These are phyloP conservation scores for Medauroidea extradentata DNA, from an alignment of 1,140 invertebrate species.

Conservation along the genomic window DNA sequence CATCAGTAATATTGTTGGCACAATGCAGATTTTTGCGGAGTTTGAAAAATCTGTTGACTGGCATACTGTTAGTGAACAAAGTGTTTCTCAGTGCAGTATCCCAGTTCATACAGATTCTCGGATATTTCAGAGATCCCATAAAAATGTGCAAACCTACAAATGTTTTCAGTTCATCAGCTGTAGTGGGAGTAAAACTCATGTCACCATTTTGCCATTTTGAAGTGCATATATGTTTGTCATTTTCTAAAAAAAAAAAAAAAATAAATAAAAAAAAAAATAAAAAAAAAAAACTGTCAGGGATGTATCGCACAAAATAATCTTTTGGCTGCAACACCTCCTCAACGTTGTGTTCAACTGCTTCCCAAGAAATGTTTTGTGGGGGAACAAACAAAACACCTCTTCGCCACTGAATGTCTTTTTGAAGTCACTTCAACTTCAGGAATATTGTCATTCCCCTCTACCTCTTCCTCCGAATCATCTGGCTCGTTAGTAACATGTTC, in stretches of 20 bases:
- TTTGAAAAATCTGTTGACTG: slow-evolving; percentile 11
- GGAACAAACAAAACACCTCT: background rate
- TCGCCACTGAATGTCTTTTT: background rate
- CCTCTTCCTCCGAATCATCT: background rate
- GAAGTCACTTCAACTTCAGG: background rate
- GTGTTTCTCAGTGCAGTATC: background rate
- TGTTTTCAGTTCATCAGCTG: slow-evolving; percentile 18
- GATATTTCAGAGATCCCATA: slow-evolving; percentile 18
- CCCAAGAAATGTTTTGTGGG: background rate
- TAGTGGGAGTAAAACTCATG: background rate
- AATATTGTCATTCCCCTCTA: background rate
- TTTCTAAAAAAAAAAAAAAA: slow-evolving; percentile 5
- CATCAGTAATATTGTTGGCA: slow-evolving; percentile 6
- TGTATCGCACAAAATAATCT: slow-evolving; percentile 9
- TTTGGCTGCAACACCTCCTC: background rate
- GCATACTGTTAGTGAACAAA: slow-evolving; percentile 9
- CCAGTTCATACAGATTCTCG: slow-evolving; percentile 18
- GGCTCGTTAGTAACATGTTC: background rate
- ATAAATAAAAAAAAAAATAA: slow-evolving; percentile 9
- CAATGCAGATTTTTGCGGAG: slow-evolving; percentile 17
- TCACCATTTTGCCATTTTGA: background rate
- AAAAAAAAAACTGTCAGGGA: slow-evolving; percentile 1
- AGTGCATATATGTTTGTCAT: slow-evolving; percentile 11
- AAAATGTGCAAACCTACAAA: slow-evolving; percentile 17
- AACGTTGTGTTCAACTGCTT: background rate